Evolutionary conservation across 2,113 vertebrate species (phyloP).

Genomic region (Scytalopus superciliaris): DNA sequence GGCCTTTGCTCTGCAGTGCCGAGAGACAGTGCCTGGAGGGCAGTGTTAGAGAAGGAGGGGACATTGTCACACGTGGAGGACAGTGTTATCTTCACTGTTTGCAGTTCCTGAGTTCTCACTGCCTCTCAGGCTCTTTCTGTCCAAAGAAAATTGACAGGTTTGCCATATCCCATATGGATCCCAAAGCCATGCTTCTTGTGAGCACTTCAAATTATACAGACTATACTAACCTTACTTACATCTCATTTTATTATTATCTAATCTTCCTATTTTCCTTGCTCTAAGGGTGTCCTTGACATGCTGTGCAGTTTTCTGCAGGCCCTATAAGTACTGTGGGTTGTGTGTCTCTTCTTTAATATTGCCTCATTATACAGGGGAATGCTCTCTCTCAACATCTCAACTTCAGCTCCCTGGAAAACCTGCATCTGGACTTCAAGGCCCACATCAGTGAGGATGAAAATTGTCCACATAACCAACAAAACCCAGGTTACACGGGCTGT

Average conservation of each 20-base stretch:
- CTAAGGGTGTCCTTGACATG: not conserved
- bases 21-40: not conserved
- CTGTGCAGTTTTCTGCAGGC: not conserved
- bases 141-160: not conserved
- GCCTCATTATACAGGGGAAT: not conserved
- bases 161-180: not conserved
- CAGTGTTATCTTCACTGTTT: not conserved
- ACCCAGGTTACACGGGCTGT: not conserved
- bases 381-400: not conserved
- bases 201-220: not conserved
- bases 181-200: not conserved
- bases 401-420: not conserved
- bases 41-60: not conserved
- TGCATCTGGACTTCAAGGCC: not conserved
- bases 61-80: fast-evolving
- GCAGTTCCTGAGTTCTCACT: not conserved
- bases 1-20: not conserved
- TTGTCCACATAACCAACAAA: not conserved
- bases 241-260: not conserved
- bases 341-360: not conserved
- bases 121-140: not conserved
- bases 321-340: not conserved
- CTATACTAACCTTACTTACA: not conserved
- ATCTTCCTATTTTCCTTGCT: not conserved
- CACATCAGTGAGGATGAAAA: not conserved